These are phyloP conservation scores for Phengaris arion DNA, from an alignment of 2,888 invertebrate genomes.

Conservation along the genomic window DNA sequence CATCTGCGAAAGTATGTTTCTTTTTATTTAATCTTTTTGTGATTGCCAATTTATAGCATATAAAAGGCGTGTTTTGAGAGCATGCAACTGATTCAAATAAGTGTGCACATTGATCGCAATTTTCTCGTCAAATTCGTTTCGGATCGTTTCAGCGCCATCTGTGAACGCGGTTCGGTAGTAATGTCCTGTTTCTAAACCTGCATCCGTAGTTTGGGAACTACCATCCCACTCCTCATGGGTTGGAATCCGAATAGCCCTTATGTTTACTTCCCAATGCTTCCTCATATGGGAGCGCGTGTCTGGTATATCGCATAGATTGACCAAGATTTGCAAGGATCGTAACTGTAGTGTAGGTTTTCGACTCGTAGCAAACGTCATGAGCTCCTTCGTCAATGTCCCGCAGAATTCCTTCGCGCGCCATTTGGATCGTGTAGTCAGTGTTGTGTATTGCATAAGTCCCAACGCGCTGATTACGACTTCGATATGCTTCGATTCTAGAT, in stretches of 20 bases:
- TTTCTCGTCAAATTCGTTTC: conserved; percentile 58
- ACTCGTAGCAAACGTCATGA: conserved; percentile 43
- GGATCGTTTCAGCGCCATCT: conserved; percentile 59
- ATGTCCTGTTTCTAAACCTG: conserved; percentile 58
- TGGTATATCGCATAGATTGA: conserved; percentile 67
- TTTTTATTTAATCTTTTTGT: conserved; percentile 45
- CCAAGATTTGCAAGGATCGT: conserved; percentile 58
- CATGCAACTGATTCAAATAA: conserved; percentile 50
- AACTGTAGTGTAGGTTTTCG: conserved; percentile 59
- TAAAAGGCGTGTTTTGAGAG: conserved; percentile 53
- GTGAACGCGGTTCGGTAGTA: conserved; percentile 65
- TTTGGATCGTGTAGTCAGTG: conserved; percentile 62
- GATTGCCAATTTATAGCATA: conserved; percentile 58
- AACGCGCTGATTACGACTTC: conserved; percentile 57
- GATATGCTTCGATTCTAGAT: conserved; percentile 44
- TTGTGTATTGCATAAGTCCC: conserved; percentile 58
- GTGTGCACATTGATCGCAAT: conserved; percentile 59
- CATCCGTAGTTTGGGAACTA: conserved; percentile 54
- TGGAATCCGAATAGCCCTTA: conserved; percentile 50
- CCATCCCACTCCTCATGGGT: conserved; percentile 65
- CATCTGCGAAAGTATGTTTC: background rate
- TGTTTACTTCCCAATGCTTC: conserved; percentile 49
- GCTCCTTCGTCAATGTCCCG: conserved; percentile 49
- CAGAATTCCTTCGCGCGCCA: conserved; percentile 65
- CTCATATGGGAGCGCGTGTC: conserved; percentile 61